Conservation (phyloP, 1,140 invertebrate genomes). For the Drosophila parabipectinata region DNA sequence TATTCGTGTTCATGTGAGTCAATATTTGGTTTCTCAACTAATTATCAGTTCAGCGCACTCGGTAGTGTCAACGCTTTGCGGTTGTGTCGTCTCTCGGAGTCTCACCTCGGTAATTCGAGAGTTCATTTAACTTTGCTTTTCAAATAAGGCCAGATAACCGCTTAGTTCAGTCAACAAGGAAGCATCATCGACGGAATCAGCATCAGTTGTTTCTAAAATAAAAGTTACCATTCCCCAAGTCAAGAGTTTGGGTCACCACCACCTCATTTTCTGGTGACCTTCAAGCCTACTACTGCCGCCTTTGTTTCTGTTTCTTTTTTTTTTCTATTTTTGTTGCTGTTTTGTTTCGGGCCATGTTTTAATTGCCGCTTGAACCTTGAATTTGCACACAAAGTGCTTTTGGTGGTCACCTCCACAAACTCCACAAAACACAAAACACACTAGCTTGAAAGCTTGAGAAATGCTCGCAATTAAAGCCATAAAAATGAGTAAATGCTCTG, state of each 20-base stretch:
- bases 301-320: slow-evolving; percentile 35
- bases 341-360: slow-evolving; percentile 54
- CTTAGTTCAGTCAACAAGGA: slow-evolving; percentile 35
- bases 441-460: slow-evolving; percentile 50
- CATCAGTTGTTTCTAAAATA: not conserved
- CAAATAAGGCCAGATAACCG: slow-evolving; percentile 46
- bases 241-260: slow-evolving; percentile 16
- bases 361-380: slow-evolving; percentile 72
- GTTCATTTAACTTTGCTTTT: slow-evolving; percentile 77
- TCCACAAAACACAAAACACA: slow-evolving; percentile 19
- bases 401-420: slow-evolving; percentile 42
- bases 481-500: slow-evolving; percentile 55
- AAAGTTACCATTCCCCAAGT: slow-evolving; percentile 10
- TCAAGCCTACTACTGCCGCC: not conserved
- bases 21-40: slow-evolving; percentile 81
- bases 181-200: slow-evolving; percentile 2
- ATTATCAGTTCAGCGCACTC: slow-evolving; percentile 82
- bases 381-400: slow-evolving; percentile 70
- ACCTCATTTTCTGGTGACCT: slow-evolving; percentile 46
- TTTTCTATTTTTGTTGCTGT: slow-evolving; percentile 35
- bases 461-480: slow-evolving; percentile 75
- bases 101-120: slow-evolving; percentile 43
- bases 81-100: not conserved
- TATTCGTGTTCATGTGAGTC: slow-evolving; percentile 58
- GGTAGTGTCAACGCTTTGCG: slow-evolving; percentile 60